phyloP scores from a whole-genome alignment of 2,888 invertebrate species.

The Rosalia funebris region DNA sequence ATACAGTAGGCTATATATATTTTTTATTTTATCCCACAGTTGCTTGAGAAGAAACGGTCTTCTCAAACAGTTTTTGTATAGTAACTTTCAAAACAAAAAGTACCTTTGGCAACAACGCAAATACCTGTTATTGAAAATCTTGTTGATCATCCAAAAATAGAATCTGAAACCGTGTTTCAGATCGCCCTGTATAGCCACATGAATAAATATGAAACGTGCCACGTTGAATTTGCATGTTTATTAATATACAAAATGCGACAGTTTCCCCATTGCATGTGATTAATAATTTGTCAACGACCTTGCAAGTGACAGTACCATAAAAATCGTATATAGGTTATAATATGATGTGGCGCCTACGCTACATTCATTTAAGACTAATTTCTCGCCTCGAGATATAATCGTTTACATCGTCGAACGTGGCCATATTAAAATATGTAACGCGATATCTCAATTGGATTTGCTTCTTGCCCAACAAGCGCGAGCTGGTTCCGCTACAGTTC shows the following conservation, averaged over 20 bases:
- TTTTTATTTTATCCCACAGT: too few species aligned
- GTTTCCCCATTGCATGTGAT: slow-evolving; percentile 27
- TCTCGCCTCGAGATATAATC: slow-evolving; percentile 6
- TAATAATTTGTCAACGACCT: slow-evolving; percentile 34
- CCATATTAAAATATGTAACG: neutral
- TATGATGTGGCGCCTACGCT: slow-evolving; percentile 29
- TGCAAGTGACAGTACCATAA: slow-evolving; percentile 24
- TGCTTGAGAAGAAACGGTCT: too few species aligned
- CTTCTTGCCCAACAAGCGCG: slow-evolving; percentile 4
- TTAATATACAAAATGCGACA: slow-evolving; percentile 13
- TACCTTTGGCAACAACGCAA: too few species aligned
- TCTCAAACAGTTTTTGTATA: too few species aligned
- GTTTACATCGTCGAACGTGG: slow-evolving; percentile 17
- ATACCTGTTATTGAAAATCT: too few species aligned
- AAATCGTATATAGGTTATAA: slow-evolving; percentile 32
- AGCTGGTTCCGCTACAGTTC: neutral
- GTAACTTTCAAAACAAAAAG: too few species aligned
- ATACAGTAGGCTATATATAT: too few species aligned
- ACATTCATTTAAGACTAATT: slow-evolving; percentile 17
- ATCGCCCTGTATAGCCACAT: too few species aligned
- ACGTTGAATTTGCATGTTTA: slow-evolving; percentile 6
- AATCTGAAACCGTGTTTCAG: too few species aligned
- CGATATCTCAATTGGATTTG: slow-evolving; percentile 17
- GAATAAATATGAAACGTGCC: neutral
- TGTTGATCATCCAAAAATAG: too few species aligned